Evolutionary conservation across 2,113 vertebrate species (phyloP), one percentile per base, ranked within the genome.

Genomic region (Turdus rufiventris): DNA sequence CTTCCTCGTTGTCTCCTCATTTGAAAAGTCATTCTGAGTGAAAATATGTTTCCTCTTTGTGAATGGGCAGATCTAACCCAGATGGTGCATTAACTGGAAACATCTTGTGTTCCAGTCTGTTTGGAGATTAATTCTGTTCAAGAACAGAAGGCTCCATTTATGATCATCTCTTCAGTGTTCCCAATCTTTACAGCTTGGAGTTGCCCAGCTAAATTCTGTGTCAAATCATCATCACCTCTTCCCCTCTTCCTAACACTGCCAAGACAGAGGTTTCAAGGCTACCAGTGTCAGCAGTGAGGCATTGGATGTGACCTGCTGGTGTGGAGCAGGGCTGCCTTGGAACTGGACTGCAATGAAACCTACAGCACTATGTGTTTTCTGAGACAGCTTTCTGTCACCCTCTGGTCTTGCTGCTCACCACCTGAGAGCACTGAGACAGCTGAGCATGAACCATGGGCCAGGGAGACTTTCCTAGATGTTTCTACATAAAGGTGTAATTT

Each of bases 51-150:
- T 96, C 89, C 91, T 94, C 87, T 96, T 96, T 95, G 94, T 95
- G 93, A 97, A 96, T 95, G 96, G 93, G 73, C 77, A 95, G 96
- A 96, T 96, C 74, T 82, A 76, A 95, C 61, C 82, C 95, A 97
- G 96, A 95, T 94, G 95, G 57, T 31, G 54, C 74, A 28, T 62
- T 97, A 94, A 94, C 81, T 91, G 93, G 94, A 94, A 96, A 95
- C 94, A 95, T 92, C 77, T 94, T 96, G 72, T 31, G 29, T n/a
- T 85, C 74, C 89, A 66, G 40, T 16, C 19, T 33, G 61, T 15
- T 89, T 72, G 1, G 14, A 6, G 23, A 38, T 47, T 61, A 10
- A 2, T 28, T 88, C 65, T 72, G 50, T 42, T 84, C 45, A 5
- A 62, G 73, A 82, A 24, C 86, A 67, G 76, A n/a, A 89, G 73